phyloP scores from a whole-genome alignment of 2,113 vertebrate genomes.

The Lichenostomus cassidix region DNA sequence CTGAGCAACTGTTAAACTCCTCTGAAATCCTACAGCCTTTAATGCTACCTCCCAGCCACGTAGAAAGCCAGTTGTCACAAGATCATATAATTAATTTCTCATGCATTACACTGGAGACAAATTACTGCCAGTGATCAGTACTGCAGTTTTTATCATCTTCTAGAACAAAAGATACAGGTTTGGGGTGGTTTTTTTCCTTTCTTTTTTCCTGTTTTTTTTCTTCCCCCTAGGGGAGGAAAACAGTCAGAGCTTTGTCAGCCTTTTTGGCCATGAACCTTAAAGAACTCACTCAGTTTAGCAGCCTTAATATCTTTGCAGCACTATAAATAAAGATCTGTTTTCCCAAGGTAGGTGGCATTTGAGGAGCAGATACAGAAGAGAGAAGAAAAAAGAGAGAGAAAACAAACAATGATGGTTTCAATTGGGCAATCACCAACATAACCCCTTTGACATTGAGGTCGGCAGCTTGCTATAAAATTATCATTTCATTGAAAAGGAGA shows the following conservation, averaged over 20 bases:
- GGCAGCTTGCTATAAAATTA: conserved; percentile 66
- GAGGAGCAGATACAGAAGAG: not conserved
- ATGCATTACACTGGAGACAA: conserved; percentile 21
- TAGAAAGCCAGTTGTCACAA: conserved; percentile 28
- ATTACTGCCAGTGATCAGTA: conserved; percentile 42
- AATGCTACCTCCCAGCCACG: not conserved
- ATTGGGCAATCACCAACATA: conserved; percentile 42
- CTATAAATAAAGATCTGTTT: conserved; percentile 60
- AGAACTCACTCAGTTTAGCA: conserved; percentile 42
- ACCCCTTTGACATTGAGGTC: conserved; percentile 63
- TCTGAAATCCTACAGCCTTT: conserved; percentile 23
- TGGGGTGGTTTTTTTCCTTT: fast-evolving
- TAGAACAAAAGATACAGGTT: conserved; percentile 14
- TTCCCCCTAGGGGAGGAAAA: not conserved
- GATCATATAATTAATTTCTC: conserved; percentile 47
- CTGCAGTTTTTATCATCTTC: conserved; percentile 20
- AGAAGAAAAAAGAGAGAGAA: not conserved
- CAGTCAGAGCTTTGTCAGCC: conserved; percentile 1
- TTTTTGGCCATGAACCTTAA: conserved; percentile 47
- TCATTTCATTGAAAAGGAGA: conserved; percentile 61
- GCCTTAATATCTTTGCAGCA: conserved; percentile 31
- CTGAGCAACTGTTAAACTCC: conserved; percentile 22
- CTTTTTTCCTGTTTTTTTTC: fast-evolving
- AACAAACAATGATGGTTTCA: conserved; percentile 17
- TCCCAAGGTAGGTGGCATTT: conserved; percentile 6